Evolutionary conservation across 2,888 invertebrate species (phyloP).

Genomic region (Adelphocoris suturalis): DNA sequence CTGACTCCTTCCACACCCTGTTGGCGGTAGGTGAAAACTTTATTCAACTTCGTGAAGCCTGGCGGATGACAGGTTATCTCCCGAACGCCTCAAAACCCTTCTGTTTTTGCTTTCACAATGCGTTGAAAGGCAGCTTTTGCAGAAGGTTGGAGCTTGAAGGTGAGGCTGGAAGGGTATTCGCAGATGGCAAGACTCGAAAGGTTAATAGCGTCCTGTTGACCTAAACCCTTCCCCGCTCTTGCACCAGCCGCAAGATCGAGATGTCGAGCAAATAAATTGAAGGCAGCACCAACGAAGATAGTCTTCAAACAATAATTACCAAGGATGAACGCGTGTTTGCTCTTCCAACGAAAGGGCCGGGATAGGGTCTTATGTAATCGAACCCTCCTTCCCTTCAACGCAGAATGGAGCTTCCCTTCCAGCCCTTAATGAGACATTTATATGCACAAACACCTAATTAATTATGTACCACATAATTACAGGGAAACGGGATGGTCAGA

Average conservation of each 20-base stretch:
- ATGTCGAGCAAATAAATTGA: conserved; percentile 57
- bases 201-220: conserved; percentile 56
- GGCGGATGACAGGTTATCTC: conserved; percentile 37
- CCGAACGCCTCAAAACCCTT: conserved; percentile 33
- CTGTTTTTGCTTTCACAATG: conserved; percentile 37
- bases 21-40: conserved; percentile 3
- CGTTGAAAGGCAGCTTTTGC: neutral
- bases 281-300: conserved; percentile 26
- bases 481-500: conserved; percentile 67
- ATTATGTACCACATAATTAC: conserved; percentile 72
- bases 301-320: conserved; percentile 72
- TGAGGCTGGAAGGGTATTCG: neutral
- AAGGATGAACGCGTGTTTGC: conserved; percentile 66
- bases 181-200: neutral
- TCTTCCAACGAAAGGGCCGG: conserved; percentile 36
- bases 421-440: conserved; percentile 73
- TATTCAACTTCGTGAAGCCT: conserved; percentile 43
- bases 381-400: conserved; percentile 13
- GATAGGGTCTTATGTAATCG: conserved; percentile 37
- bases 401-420: neutral
- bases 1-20: neutral
- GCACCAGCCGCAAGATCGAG: conserved; percentile 24
- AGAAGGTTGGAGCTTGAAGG: neutral
- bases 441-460: conserved; percentile 74
- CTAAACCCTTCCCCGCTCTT: neutral